Percentiles rank a stretch among this genome's conserved stretches.
phyloP scores from a whole-genome alignment of 2,113 vertebrate species.

The Noctilio leporinus region DNA sequence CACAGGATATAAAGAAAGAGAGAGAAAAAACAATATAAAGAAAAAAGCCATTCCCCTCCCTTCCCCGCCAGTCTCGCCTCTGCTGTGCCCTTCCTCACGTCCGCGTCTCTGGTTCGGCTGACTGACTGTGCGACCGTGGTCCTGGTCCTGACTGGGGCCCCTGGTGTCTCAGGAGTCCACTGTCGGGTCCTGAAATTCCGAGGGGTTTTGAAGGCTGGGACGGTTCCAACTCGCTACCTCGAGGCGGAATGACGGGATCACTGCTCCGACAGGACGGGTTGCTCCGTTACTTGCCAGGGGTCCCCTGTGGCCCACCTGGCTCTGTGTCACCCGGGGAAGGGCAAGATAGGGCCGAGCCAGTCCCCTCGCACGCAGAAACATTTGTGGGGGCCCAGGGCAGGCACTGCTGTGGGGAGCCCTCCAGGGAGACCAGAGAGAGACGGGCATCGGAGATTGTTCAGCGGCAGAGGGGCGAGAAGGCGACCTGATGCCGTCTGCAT shows the following conservation, averaged over 20 bases:
- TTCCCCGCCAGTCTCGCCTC: no score
- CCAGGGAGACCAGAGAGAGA: background rate
- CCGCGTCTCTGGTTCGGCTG: background rate
- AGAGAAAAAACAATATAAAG: background rate
- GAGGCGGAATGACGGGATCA: background rate
- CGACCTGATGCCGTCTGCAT: background rate
- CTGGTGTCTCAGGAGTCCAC: background rate
- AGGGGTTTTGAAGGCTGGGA: background rate
- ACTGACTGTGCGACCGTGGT: background rate
- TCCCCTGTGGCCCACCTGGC: background rate
- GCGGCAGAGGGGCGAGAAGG: background rate
- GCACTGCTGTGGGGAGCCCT: background rate
- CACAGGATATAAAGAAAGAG: background rate
- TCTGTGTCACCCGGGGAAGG: background rate
- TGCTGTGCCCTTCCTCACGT: background rate
- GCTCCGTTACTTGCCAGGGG: no score
- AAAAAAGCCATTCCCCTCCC: fast-evolving
- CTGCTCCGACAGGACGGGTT: background rate
- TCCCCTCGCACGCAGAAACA: background rate
- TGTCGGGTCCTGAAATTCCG: background rate
- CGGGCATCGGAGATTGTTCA: no score
- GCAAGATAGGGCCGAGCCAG: background rate
- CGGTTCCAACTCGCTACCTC: no score
- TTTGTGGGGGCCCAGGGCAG: background rate
- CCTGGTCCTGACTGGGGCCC: background rate